Evolutionary conservation across 1,140 invertebrate genomes (phyloP).

Genomic region (Temnothorax longispinosus): DNA sequence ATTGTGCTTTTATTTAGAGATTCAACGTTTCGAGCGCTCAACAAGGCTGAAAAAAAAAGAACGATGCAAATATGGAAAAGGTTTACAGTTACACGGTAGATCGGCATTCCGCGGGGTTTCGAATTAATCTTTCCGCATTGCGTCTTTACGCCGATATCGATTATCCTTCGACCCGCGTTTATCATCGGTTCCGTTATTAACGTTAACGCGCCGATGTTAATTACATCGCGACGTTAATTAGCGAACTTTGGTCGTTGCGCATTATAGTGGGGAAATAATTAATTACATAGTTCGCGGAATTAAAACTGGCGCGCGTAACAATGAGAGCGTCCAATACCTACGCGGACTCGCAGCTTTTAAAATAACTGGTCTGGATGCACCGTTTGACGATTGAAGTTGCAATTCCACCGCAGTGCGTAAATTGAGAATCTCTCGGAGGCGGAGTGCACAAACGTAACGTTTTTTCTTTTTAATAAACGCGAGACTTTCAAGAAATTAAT

Average conservation of each 20-base stretch:
- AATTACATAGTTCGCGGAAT: constrained; percentile 12
- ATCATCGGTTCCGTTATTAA: constrained; percentile 5
- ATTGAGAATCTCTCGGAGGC: background rate
- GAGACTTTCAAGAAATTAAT: background rate
- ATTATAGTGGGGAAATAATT: constrained; percentile 29
- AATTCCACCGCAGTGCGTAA: background rate
- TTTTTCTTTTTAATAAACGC: background rate
- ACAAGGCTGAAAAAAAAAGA: background rate
- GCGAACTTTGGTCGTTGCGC: constrained; percentile 20
- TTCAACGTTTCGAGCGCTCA: background rate
- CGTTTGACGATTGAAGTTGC: background rate
- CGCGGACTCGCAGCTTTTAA: background rate
- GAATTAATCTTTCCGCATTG: background rate
- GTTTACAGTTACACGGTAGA: background rate
- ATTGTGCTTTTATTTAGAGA: background rate
- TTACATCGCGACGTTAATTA: constrained; percentile 46
- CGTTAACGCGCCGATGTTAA: constrained; percentile 28
- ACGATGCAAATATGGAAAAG: background rate
- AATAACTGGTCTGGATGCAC: background rate
- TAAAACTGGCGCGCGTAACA: background rate
- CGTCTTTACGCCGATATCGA: constrained; percentile 10
- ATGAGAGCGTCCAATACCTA: background rate
- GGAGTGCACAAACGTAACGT: background rate
- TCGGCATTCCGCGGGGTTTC: background rate
- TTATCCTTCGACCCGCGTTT: background rate